Base-by-base conservation (phyloP, 2,797 vertebrate species). In the Odontamblyopus rebecca region DNA sequence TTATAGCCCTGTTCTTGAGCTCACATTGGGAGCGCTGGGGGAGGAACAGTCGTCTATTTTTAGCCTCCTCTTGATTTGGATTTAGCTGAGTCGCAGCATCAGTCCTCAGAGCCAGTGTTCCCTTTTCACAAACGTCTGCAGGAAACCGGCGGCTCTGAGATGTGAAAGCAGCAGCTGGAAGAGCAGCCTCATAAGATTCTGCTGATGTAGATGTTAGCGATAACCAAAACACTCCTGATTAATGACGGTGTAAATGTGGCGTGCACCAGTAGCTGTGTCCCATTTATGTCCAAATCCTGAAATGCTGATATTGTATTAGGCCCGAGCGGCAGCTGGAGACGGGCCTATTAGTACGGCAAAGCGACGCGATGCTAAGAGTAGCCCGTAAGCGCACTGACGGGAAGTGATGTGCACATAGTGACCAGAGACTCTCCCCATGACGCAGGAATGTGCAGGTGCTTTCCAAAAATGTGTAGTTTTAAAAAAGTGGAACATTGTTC, bases 21-120 rank as follows among this genome's bases (percentile, higher is more conserved):
- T 65, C 71, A 35, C 74, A 73, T 77, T 81, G 85, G 86, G 78
- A 64, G 68, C 68, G 54, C 63, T 68, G 72, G 77, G 29, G 75
- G 63, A 76, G 72, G 78, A 74, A 65, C 70, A 2, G 27, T 65
- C 65, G 70, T 70, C 78, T 76, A 76, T 81, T 84, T 80, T 79
- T 27, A 62, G 64, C 80, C 32, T 80, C 61, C 65, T 61, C 74
- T 60, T 74, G 54, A 61, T 64, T 78, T 85, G 69, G 74, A 76
- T 85, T 87, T 80, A 86, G 78, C 68, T 67, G 32, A 65, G 63
- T 63, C 79, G 60, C 70, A 23, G 48, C 48, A 18, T 64, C 32
- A 44, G 32, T n/a, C 48, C 54, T 54, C 18, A 27, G 72, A 69
- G 18, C 0, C 9, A 59, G 23, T 18, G 63, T 65, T 27, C 38